Evolutionary conservation across 2,113 vertebrate genomes (phyloP).

Genomic region (Gulo gulo): DNA sequence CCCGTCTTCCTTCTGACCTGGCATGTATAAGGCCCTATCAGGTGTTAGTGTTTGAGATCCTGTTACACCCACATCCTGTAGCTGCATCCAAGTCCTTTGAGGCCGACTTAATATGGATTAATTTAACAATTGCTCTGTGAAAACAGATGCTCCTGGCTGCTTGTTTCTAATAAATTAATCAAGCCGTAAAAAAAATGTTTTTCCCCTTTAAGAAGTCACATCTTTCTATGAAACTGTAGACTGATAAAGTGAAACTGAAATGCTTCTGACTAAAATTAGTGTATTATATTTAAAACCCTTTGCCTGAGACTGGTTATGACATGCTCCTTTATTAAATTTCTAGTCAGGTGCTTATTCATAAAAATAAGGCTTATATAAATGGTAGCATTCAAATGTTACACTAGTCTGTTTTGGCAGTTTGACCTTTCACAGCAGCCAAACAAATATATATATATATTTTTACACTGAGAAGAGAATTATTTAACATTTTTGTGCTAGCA

Average conservation of each 20-base stretch:
- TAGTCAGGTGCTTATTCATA: constrained; percentile 12
- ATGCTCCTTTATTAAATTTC: not conserved
- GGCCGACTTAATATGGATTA: constrained; percentile 60
- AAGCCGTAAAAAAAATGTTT: not conserved
- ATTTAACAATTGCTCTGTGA: constrained; percentile 61
- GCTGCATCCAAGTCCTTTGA: constrained; percentile 63
- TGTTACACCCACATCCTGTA: constrained; percentile 68
- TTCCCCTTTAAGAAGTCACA: not conserved
- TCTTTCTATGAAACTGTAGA: not conserved
- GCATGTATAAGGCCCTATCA: constrained; percentile 33
- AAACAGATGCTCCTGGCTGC: constrained; percentile 42
- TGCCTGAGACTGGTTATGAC: not conserved
- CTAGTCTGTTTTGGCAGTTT: constrained; percentile 16
- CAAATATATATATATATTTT: constrained; percentile 44
- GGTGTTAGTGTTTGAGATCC: not conserved
- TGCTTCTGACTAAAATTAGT: constrained; percentile 9
- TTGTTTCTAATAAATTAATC: constrained; percentile 61
- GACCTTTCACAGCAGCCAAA: constrained; percentile 57
- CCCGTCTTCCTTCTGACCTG: not conserved
- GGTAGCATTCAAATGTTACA: constrained; percentile 31
- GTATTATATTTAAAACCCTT: constrained; percentile 49
- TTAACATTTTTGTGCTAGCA: constrained; percentile 24
- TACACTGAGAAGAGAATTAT: constrained; percentile 16
- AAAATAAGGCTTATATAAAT: constrained; percentile 54
- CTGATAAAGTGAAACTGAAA: constrained; percentile 28